Evolutionary conservation across 2,113 vertebrate species (phyloP), one percentile per base, ranked within the genome.

Genomic region (Chamaetylas fuelleborni): DNA sequence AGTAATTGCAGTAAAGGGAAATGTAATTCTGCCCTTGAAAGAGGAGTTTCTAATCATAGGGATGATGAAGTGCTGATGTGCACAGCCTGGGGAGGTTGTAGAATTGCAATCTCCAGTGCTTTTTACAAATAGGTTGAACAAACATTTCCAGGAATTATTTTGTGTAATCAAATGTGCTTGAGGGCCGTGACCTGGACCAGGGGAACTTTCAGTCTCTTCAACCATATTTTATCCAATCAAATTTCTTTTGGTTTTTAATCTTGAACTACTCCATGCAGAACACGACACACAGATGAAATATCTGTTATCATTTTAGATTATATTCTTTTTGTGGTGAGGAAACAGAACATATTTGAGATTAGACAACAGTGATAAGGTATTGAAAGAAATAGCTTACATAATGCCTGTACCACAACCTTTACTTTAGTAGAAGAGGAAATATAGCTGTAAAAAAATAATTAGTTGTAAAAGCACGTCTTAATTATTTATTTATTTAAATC

Each of bases 141-240:
- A 88, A 95, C 38, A 81, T 81, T 95, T 95, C 86, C 64, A 81
- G 80, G 91, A 96, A 88, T 80, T 71, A 38, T 62, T 88, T 78
- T 47, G 12, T 81, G 50, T 67, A 93, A 88, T 86, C 81, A 81
- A 90, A 80, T 74, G 60, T 65, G 22, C 74, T 48, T 31, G 26
- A 48, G 40, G 53, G 11, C 48, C 1, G 1, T 4, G 5, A 88
- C 42, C 24, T 62, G 19, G 42, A 24, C 38, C 76, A 86, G 38
- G 58, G 74, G 64, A 92, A 20, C 18, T 83, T 93, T 93, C 54
- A 42, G 8, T 65, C 58, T 88, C 43, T 90, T 77, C 47, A 77
- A 47, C 4, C 1, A 0, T 58, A 38, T 83, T 90, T 94, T 83
- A 71, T 73, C 16, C 34, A 83, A 7, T 62, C 74, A 73, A 33